Evolutionary conservation across 2,797 vertebrate species (phyloP), one percentile per base, ranked within the genome.

Genomic region (Gastrophryne carolinensis): DNA sequence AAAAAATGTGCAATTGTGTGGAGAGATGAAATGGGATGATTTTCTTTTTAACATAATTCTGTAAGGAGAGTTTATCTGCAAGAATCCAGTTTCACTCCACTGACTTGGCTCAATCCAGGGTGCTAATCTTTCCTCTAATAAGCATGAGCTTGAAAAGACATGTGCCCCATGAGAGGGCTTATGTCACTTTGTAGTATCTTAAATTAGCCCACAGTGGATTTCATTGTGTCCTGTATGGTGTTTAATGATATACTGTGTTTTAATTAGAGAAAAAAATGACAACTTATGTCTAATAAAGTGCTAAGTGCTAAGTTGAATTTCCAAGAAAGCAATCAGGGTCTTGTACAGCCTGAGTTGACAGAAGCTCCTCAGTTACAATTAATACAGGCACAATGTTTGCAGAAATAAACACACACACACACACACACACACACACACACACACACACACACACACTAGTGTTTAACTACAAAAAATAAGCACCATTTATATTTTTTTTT

Each of bases 11-110:
- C 58, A 27, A 63, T n/a, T 49, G 24, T 58, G 41, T n/a, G 50
- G 50, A 74, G 65, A 80, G 75, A 74, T 70, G 82, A 69, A 19
- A 15, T 80, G 17, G n/a, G 17, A 73, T 82, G 82, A 84, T 84
- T 83, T 84, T 81, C 78, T 72, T 69, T 56, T 62, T 79, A 81
- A 21, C 21, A 81, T 73, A 81, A 83, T 39, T 62, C 69, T 21
- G 26, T 61, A 67, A 76, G 53, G 50, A 80, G 23, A 79, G 72
- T 69, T 83, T 70, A 41, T 73, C 49, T 69, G 37, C 32, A 56
- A 56, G 47, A 71, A 79, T 76, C 35, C 24, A 24, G 49, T 53
- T 75, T 68, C 47, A 39, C 47, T 49, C 35, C 57, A 66, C 71
- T 71, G 74, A 73, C 21, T 57, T 32, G 66, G 63, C 75, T 82